phyloP scores from a whole-genome alignment of 2,797 vertebrate species.

The Sebastiscus tertius region DNA sequence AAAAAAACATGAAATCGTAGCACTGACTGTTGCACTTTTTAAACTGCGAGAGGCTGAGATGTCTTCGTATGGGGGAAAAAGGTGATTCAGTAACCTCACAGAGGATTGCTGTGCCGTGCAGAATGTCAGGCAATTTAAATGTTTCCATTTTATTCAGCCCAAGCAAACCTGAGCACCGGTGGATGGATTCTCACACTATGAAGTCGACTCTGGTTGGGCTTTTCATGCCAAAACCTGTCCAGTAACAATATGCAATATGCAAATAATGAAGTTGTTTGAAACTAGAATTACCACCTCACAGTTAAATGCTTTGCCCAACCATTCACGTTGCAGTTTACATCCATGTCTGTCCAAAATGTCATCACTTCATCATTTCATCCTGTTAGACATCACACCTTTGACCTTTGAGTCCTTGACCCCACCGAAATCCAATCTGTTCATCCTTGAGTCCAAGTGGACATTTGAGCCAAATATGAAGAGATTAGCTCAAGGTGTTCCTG shows the following conservation, averaged over 20 bases:
- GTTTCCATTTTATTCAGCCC: not conserved
- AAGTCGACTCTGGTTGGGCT: not conserved
- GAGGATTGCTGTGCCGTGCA: constrained; percentile 15
- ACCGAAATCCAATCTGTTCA: not conserved
- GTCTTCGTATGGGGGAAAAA: not conserved
- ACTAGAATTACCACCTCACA: too few relatives aligned
- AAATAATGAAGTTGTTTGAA: not conserved
- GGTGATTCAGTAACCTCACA: not conserved
- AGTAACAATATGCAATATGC: not conserved
- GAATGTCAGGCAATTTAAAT: constrained; percentile 4
- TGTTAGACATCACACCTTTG: not conserved
- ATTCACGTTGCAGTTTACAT: too few relatives aligned
- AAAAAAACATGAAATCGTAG: not conserved
- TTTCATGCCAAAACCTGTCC: not conserved
- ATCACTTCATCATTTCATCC: not conserved
- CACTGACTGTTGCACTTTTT: constrained; percentile 47
- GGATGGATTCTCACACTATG: not conserved
- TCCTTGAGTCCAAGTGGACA: too few relatives aligned
- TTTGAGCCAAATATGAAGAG: too few relatives aligned
- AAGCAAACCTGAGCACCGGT: not conserved
- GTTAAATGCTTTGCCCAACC: too few relatives aligned
- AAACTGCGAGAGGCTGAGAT: constrained; percentile 5
- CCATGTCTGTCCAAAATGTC: too few relatives aligned
- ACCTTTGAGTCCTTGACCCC: not conserved
- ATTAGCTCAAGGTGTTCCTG: too few relatives aligned